Evolutionary conservation across 2,113 vertebrate genomes (phyloP), one percentile per base, ranked within the genome.

Genomic region (Setophaga kirtlandii): DNA sequence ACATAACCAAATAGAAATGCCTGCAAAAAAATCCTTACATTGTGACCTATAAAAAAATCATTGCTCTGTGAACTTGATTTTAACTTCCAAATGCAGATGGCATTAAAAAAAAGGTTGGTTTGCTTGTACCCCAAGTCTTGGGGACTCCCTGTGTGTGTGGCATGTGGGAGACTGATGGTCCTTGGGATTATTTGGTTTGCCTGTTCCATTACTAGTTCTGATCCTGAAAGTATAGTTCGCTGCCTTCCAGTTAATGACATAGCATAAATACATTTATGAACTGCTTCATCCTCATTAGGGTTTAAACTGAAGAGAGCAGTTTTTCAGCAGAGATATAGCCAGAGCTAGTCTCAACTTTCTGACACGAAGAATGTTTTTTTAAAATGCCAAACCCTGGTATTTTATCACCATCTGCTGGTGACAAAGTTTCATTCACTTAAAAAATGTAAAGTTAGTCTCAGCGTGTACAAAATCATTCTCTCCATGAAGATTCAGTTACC

Each of bases 341-440:
- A 73, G 31, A 90, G 23, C 6, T 31, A 68, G 14, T 35, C 50
- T 62, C 31, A 60, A n/a, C 5, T 58, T 60, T 60, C n/a, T 15
- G 41, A 35, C 11, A 9, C 0, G 0, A 90, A 39, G 13, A 44
- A 28, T 3, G 5, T 1, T 5, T 44, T 69, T 28, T 56, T 12
- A 30, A 70, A 8, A 80, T 6, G 41, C 28, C 33, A 70, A 92
- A 96, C 17, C 9, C 46, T 91, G 77, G 79, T 94, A 37, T 74
- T 93, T 90, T 90, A 74, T 62, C 94, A 39, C 97, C 97, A 97
- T 94, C 97, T 97, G 41, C 87, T 96, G 97, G 96, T 60, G 1
- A 60, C 3, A 33, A 41, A 21, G 12, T 16, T 11, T 23, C 33
- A 89, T 55, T 60, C 68, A 25, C 23, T 10, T 44, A 9, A 75